Base-by-base conservation (phyloP, 2,888 invertebrate genomes). In the Horisme vitalbata region DNA sequence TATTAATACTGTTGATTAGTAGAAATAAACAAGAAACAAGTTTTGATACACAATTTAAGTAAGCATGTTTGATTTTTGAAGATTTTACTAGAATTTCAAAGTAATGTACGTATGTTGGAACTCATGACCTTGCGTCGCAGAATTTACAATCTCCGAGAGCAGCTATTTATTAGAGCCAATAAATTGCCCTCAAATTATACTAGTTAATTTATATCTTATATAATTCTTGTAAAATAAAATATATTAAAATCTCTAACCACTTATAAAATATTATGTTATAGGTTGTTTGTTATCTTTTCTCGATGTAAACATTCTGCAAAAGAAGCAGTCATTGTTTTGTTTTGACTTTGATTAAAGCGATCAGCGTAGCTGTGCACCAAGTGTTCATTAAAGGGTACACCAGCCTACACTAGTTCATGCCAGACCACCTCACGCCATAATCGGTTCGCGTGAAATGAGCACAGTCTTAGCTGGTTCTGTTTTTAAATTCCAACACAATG, bases 131-230 rank as follows among this genome's bases (percentile, higher is more conserved):
- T 61, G 54, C 48, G 52, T 52, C 50, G 33, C 52, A 37, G 48
- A 43, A 15, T 59, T 59, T 59, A 62, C 55, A 58, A 54, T 59
- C 63, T 61, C 60, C 61, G 44, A 55, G 23, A 13, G 9, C 26
- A 33, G 33, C 5, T 18, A 18, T 18, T 18, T 18, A 18, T 18
- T 1, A 5, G 18, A n/a, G 5, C 18, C 18, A 18, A 18, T 18
- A 18, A 5, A 18, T 18, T 18, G n/a, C n/a, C n/a, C n/a, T n/a
- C n/a, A n/a, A n/a, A n/a, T n/a, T n/a, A n/a, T n/a, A n/a, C n/a
- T n/a, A n/a, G n/a, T n/a, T n/a, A n/a, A n/a, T n/a, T n/a, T n/a
- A n/a, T n/a, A n/a, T n/a, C n/a, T n/a, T n/a, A n/a, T n/a, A n/a
- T n/a, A n/a, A n/a, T n/a, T n/a, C n/a, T n/a, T n/a, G n/a, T n/a